Base-by-base conservation (phyloP, 2,797 vertebrate genomes). In the Prunella strophiata region DNA sequence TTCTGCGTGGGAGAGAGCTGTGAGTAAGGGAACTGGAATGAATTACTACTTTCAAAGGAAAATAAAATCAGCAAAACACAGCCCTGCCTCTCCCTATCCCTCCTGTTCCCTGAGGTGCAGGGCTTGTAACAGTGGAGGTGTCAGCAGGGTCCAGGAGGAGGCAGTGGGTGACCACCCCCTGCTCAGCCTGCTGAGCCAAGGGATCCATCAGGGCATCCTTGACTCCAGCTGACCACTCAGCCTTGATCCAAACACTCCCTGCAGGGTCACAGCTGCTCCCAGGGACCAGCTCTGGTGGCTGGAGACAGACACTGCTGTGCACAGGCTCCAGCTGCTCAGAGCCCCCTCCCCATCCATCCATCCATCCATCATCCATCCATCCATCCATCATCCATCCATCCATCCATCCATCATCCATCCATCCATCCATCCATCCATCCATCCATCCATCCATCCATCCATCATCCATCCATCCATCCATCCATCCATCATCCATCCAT, bases 1-100 rank as follows among this genome's bases (percentile, higher is more conserved):
- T 29, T 79, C 43, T 83, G 91, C 3, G 59, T 95, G 91, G 84
- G 91, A 66, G 76, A 93, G 83, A 40, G 16, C n/a, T 25, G 15
- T 81, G 91, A 96, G 77, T 84, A 82, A 95, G 74, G 40, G 74
- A 73, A 38, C 67, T 59, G 92, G 88, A 92, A 87, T 89, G 86
- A 92, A 66, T 90, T 74, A 52, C 32, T 57, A 18, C 72, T 89
- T 92, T 87, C 63, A 93, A 82, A 66, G 17, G 13, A 73, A 94
- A 94, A 96, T 48, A 72, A 87, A 70, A 82, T 15, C 78, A 86
- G 14, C 25, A 45, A 70, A 95, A 70, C 58, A 29, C 8, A 23
- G n/a, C 3, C 1, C 30, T 38, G 23, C 50, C 54, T 63, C 34
- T 89, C n/a, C 57, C n/a, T 4, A 2, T 4, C 27, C 48, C 47